Percentiles rank a stretch among this genome's conserved stretches.
phyloP scores from a whole-genome alignment of 2,888 invertebrate genomes.

The Diaprepes abbreviatus region DNA sequence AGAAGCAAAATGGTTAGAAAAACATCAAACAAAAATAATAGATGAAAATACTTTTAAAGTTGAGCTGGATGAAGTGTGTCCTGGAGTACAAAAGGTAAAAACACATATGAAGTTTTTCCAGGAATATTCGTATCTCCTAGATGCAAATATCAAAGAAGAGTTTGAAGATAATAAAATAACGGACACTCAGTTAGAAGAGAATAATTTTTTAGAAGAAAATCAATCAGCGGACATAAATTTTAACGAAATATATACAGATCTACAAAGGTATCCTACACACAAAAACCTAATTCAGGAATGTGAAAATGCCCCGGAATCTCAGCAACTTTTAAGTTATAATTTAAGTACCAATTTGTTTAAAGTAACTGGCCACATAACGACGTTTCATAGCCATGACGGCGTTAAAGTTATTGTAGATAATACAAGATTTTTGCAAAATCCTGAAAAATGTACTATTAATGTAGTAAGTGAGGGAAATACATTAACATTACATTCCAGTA shows the following conservation, averaged over 20 bases:
- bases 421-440: conserved; percentile 52
- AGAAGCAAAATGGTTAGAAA: conserved; percentile 53
- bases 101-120: conserved; percentile 48
- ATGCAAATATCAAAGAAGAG: conserved; percentile 34
- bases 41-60: conserved; percentile 36
- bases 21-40: conserved; percentile 26
- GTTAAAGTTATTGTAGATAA: conserved; percentile 57
- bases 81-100: conserved; percentile 51
- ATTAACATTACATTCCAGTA: conserved; percentile 53
- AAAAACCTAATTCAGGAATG: conserved; percentile 47
- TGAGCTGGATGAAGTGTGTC: conserved; percentile 49
- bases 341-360: conserved; percentile 53
- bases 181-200: not conserved
- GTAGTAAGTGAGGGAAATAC: conserved; percentile 50
- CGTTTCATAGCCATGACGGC: conserved; percentile 58
- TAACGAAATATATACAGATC: conserved; percentile 49
- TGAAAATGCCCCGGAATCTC: conserved; percentile 11
- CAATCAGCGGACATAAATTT: conserved; percentile 47
- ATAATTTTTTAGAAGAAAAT: not conserved
- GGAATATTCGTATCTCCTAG: conserved; percentile 51
- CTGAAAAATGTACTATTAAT: conserved; percentile 54
- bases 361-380: conserved; percentile 54
- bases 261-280: conserved; percentile 52
- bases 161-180: conserved; percentile 24
- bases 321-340: conserved; percentile 54